Conservation (phyloP, 1,140 invertebrate genomes). For the Plodia interpunctella region DNA sequence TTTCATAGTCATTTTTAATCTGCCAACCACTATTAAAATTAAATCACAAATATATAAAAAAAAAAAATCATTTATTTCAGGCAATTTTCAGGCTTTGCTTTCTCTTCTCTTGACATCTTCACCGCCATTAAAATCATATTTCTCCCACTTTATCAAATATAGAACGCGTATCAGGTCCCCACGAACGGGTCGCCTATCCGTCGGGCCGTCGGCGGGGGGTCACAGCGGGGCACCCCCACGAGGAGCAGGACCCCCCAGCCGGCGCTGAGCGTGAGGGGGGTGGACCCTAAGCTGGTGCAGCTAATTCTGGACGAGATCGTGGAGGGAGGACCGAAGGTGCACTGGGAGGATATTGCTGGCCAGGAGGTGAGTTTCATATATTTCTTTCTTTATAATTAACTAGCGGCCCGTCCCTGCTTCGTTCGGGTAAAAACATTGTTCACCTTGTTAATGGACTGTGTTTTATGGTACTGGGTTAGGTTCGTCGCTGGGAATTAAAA, state of each 20-base stretch:
- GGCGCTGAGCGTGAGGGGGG: conserved; percentile 80
- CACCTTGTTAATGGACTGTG: no score
- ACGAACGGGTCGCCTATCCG: conserved; percentile 79
- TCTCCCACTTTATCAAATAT: conserved; percentile 15
- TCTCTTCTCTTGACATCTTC: neutral
- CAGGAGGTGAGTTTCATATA: conserved; percentile 80
- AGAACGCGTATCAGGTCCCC: conserved; percentile 63
- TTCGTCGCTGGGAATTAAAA: no score
- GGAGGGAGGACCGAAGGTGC: conserved; percentile 86
- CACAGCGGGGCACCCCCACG: conserved; percentile 63
- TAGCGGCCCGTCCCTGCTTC: no score
- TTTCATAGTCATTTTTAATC: no score
- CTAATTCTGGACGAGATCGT: conserved; percentile 86
- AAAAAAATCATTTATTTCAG: no score
- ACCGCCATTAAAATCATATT: conserved; percentile 20
- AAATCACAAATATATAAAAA: no score
- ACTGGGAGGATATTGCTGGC: conserved; percentile 96
- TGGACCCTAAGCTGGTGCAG: conserved; percentile 94
- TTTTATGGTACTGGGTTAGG: no score
- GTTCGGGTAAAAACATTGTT: no score
- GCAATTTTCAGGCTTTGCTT: no score
- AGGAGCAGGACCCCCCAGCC: conserved; percentile 68
- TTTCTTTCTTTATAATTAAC: neutral
- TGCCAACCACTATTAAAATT: no score
- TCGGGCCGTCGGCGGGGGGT: conserved; percentile 72